Conservation (phyloP, 2,888 invertebrate genomes). For the Aphrophora alni region DNA sequence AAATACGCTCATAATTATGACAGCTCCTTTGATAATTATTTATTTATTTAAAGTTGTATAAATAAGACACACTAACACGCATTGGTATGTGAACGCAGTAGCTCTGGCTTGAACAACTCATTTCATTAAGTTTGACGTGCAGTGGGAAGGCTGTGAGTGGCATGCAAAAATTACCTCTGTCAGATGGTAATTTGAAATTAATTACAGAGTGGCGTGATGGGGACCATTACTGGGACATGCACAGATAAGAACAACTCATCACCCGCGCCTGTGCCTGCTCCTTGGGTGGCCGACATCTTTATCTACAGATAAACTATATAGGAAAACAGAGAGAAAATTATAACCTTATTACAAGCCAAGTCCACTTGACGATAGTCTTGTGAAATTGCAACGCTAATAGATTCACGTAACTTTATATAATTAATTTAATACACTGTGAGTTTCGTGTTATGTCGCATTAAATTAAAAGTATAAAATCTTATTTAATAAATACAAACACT, state of each 20-base stretch:
- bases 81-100: background rate
- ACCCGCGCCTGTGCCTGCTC: background rate
- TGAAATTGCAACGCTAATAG: background rate
- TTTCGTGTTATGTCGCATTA: too few relatives aligned
- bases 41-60: too few relatives aligned
- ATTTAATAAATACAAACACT: too few relatives aligned
- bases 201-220: background rate
- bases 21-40: too few relatives aligned
- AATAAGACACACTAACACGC: too few relatives aligned
- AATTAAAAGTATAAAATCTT: too few relatives aligned
- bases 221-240: background rate
- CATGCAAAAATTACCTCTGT: slow-evolving; percentile 9
- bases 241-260: background rate
- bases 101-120: background rate
- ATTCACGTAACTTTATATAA: background rate
- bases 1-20: too few relatives aligned
- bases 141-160: background rate
- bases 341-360: background rate
- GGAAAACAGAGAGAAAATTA: background rate
- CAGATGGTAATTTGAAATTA: background rate
- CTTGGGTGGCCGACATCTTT: slow-evolving; percentile 1
- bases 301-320: background rate
- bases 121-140: background rate
- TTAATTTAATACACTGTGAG: too few relatives aligned
- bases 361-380: background rate